phyloP scores from a whole-genome alignment of 2,113 vertebrate genomes.

The Atherinomorus stipes region DNA sequence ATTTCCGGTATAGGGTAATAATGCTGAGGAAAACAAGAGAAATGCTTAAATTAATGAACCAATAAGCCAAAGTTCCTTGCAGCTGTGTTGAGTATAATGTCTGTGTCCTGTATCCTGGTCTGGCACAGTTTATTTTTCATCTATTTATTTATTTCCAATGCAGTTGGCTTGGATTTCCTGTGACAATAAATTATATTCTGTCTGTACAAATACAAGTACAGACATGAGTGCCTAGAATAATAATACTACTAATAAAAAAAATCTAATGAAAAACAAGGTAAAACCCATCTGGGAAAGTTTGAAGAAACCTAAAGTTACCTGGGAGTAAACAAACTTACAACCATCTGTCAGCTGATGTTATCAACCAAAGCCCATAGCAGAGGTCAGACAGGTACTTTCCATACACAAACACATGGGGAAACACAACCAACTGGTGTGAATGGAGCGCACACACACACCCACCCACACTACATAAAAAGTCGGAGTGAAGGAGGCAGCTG shows the following conservation, averaged over 20 bases:
- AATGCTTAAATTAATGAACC: neutral
- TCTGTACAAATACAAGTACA: conserved; percentile 6
- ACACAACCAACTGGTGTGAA: conserved; percentile 47
- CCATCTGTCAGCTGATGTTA: conserved; percentile 70
- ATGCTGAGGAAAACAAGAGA: too few relatives aligned
- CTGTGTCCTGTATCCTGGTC: neutral
- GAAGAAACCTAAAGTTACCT: conserved; percentile 22
- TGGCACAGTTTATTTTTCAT: neutral
- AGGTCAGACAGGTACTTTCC: conserved; percentile 68
- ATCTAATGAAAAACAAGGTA: neutral
- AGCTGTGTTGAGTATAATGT: neutral
- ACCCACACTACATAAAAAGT: conserved; percentile 40
- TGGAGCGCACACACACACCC: conserved; percentile 2
- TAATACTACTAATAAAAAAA: conserved; percentile 2
- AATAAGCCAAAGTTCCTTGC: neutral
- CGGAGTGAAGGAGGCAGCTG: conserved; percentile 50
- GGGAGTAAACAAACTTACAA: conserved; percentile 60
- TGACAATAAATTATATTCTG: conserved; percentile 1
- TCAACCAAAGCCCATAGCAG: conserved; percentile 53
- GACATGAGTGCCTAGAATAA: neutral
- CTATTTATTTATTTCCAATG: neutral
- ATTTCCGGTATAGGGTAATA: too few relatives aligned
- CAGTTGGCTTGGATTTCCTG: neutral
- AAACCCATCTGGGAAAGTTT: conserved; percentile 17
- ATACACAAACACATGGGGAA: conserved; percentile 38